phyloP scores from a whole-genome alignment of 92 coral and sea anemone species.

The Porites lobata region DNA sequence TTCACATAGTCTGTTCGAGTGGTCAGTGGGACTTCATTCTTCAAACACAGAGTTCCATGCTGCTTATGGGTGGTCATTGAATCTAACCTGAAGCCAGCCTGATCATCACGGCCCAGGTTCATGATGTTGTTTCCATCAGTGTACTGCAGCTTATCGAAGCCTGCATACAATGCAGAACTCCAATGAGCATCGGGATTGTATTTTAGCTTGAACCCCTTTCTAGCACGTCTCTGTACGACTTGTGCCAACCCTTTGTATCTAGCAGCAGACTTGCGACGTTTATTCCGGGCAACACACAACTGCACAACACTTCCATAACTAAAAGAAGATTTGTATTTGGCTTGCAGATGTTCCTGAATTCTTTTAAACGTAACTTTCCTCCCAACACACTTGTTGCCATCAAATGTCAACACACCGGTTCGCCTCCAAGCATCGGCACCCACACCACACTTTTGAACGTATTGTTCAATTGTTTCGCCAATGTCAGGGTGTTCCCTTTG shows the following conservation, averaged over 20 bases:
- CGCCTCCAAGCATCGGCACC: slow-evolving; percentile 72
- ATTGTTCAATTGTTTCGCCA: slow-evolving; percentile 54
- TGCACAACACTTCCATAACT: slow-evolving; percentile 76
- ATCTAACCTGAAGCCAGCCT: slow-evolving; percentile 14
- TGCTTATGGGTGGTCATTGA: slow-evolving; percentile 24
- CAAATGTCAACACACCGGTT: slow-evolving; percentile 57
- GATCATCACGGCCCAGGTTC: slow-evolving; percentile 24
- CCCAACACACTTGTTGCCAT: slow-evolving; percentile 39
- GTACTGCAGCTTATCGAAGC: slow-evolving; percentile 22
- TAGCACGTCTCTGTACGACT: slow-evolving; percentile 21
- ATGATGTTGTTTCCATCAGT: neutral
- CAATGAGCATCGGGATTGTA: slow-evolving; percentile 37
- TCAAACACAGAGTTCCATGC: slow-evolving; percentile 7
- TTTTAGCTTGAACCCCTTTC: slow-evolving; percentile 33
- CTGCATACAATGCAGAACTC: slow-evolving; percentile 37
- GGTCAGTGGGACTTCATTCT: too few relatives aligned
- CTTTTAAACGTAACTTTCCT: neutral
- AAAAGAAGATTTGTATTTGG: slow-evolving; percentile 38
- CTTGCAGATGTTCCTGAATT: slow-evolving; percentile 66
- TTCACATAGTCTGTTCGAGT: too few relatives aligned
- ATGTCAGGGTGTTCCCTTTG: slow-evolving; percentile 36
- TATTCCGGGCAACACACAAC: slow-evolving; percentile 38
- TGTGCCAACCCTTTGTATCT: slow-evolving; percentile 37
- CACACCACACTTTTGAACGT: slow-evolving; percentile 45
- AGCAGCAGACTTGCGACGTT: slow-evolving; percentile 2